Evolutionary conservation across 2,888 invertebrate genomes (phyloP).

Genomic region (Tetrapedia diversipes): DNA sequence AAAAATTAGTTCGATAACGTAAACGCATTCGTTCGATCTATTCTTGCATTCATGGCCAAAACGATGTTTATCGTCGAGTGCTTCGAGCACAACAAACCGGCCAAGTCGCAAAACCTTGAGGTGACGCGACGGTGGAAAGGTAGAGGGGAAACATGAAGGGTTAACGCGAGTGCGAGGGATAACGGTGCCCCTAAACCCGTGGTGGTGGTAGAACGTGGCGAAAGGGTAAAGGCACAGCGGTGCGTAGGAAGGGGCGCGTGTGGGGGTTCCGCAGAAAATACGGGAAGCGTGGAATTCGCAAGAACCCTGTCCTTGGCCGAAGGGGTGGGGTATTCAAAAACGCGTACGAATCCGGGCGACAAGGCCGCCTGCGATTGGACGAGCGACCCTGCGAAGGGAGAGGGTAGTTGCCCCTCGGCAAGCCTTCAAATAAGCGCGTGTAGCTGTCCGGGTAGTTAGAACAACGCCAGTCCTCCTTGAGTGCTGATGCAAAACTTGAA

Average conservation of each 20-base stretch:
- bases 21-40: no score
- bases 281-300: background rate
- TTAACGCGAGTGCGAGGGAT: no score
- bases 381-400: constrained; percentile 54
- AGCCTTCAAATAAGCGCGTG: constrained; percentile 68
- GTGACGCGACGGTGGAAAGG: background rate
- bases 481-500: constrained; percentile 44
- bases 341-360: constrained; percentile 17
- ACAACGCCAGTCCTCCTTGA: constrained; percentile 67
- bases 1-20: no score
- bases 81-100: no score
- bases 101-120: no score
- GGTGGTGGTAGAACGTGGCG: background rate
- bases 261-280: background rate
- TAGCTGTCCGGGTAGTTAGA: constrained; percentile 62
- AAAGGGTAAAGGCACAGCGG: background rate
- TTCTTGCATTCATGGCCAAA: no score
- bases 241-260: background rate
- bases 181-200: no score
- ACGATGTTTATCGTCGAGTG: no score
- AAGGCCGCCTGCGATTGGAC: constrained; percentile 47
- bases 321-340: constrained; percentile 48
- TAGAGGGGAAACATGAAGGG: background rate
- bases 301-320: background rate
- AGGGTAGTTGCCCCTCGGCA: constrained; percentile 71